phyloP scores from a whole-genome alignment of 2,113 vertebrate species.

The Trichechus manatus region DNA sequence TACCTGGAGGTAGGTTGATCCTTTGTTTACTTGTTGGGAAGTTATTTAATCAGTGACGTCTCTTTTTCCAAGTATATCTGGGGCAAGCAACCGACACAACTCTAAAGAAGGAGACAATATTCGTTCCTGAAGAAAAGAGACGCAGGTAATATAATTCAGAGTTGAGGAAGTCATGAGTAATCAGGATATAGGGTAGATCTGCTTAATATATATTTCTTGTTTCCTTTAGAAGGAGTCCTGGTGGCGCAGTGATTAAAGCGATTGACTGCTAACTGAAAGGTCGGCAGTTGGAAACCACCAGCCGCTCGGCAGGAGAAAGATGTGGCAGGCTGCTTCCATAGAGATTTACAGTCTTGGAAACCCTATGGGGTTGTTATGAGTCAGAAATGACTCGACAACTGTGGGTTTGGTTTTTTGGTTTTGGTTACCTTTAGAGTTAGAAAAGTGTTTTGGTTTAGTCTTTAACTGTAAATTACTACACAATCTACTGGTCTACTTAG shows the following conservation, averaged over 20 bases:
- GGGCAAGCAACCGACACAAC: not conserved
- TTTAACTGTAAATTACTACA: not conserved
- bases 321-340: too few relatives aligned
- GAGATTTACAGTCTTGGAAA: too few relatives aligned
- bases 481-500: not conserved
- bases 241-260: too few relatives aligned
- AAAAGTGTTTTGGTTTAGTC: not conserved
- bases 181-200: not conserved
- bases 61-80: not conserved
- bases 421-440: not conserved
- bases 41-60: not conserved
- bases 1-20: constrained; percentile 91
- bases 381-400: too few relatives aligned
- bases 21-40: constrained; percentile 8
- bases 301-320: too few relatives aligned
- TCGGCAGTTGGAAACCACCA: too few relatives aligned
- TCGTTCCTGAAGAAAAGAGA: not conserved
- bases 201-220: constrained; percentile 20
- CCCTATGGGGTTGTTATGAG: too few relatives aligned
- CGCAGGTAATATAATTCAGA: not conserved
- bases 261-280: too few relatives aligned
- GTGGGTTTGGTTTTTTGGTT: too few relatives aligned
- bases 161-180: not conserved
- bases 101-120: not conserved
- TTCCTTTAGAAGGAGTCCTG: not conserved